Conservation (phyloP, 2,888 invertebrate species). For the Agriopis aurantiaria region DNA sequence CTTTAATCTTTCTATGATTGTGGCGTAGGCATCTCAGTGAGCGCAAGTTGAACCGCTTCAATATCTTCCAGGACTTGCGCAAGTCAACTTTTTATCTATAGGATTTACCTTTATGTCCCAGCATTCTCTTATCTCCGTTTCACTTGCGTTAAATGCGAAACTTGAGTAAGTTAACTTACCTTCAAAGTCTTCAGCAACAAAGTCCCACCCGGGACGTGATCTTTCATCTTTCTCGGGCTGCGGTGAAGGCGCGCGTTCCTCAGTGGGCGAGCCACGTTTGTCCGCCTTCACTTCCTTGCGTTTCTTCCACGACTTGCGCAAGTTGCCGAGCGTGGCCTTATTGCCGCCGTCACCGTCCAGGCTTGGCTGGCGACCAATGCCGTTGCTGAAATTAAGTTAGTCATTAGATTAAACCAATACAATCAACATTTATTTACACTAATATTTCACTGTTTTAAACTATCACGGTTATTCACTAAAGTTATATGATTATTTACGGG, state of each 20-base stretch:
- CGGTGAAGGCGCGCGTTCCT: conserved; percentile 72
- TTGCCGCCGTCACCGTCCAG: conserved; percentile 74
- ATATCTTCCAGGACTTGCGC: too few species aligned
- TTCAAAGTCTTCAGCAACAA: conserved; percentile 93
- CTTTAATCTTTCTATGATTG: too few species aligned
- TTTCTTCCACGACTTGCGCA: conserved; percentile 84
- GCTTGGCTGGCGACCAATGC: conserved; percentile 70
- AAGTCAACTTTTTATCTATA: too few species aligned
- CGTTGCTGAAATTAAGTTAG: conserved; percentile 62
- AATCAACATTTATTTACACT: background rate
- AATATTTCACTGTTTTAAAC: too few species aligned
- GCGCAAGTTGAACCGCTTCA: too few species aligned
- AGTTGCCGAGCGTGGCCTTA: conserved; percentile 73
- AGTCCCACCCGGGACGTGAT: conserved; percentile 87
- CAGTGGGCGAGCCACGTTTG: conserved; percentile 74
- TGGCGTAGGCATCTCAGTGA: too few species aligned
- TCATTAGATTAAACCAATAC: too few species aligned
- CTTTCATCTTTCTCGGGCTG: conserved; percentile 68
- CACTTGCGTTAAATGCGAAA: background rate
- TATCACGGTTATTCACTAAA: too few species aligned
- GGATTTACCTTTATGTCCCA: too few species aligned
- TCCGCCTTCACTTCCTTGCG: conserved; percentile 80
- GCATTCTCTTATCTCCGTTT: too few species aligned
- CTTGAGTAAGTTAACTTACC: conserved; percentile 54
- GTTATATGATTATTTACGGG: too few species aligned